Percentiles rank a stretch among this genome's conserved stretches.
Evolutionary conservation across 2,888 invertebrate genomes (phyloP).

Genomic region (Pasiphila rectangulata): DNA sequence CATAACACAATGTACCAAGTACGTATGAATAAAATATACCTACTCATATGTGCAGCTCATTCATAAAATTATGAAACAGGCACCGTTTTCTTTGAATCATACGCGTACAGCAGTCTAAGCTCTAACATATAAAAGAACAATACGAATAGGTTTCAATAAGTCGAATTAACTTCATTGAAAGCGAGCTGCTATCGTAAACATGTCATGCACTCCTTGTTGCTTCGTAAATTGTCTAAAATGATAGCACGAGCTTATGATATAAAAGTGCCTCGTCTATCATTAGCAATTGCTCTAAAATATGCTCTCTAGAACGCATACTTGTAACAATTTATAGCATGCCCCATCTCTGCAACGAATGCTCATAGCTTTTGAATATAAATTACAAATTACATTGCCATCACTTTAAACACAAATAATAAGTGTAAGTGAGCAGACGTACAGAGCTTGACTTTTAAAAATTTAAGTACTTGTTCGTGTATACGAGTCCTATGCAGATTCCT

Average conservation of each 20-base stretch:
- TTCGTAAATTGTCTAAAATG: constrained; percentile 46
- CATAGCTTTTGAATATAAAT: no score
- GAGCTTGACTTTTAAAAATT: no score
- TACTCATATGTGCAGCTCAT: constrained; percentile 21
- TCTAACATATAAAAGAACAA: constrained; percentile 20
- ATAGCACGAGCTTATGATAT: constrained; percentile 42
- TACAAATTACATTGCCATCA: no score
- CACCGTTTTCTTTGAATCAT: constrained; percentile 25
- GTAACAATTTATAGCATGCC: constrained; percentile 21
- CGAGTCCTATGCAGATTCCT: no score
- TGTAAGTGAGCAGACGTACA: no score
- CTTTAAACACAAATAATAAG: no score
- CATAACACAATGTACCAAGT: constrained; percentile 10
- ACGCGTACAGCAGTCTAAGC: constrained; percentile 26
- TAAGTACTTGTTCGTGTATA: no score
- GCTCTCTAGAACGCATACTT: constrained; percentile 14
- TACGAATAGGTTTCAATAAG: constrained; percentile 34
- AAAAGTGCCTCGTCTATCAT: constrained; percentile 38
- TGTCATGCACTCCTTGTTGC: constrained; percentile 44
- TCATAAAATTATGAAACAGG: constrained; percentile 26
- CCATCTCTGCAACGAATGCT: background rate
- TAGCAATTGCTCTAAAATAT: constrained; percentile 39
- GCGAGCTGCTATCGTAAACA: constrained; percentile 42
- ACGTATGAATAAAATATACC: constrained; percentile 15
- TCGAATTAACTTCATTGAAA: constrained; percentile 35